Evolutionary conservation across 2,888 invertebrate genomes (phyloP).

Genomic region (Rhagonycha fulva): DNA sequence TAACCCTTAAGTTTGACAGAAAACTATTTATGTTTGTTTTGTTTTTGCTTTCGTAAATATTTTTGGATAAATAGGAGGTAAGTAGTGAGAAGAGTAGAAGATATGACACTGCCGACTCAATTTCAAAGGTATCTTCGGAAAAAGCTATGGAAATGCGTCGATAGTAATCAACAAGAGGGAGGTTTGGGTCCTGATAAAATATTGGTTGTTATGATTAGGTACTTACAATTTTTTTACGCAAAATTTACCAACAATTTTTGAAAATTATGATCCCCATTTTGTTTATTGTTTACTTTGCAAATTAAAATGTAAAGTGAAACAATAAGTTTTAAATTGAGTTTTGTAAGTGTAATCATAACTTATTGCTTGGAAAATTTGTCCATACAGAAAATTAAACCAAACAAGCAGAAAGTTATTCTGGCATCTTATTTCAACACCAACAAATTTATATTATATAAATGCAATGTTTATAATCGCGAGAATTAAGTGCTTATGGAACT

Average conservation of each 20-base stretch:
- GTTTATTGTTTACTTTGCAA: neutral
- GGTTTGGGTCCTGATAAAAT: conserved; percentile 19
- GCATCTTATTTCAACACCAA: neutral
- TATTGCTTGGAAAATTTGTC: conserved; percentile 5
- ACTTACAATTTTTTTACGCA: conserved; percentile 15
- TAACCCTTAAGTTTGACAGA: conserved; percentile 38
- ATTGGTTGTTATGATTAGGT: conserved; percentile 26
- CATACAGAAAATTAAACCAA: conserved; percentile 6
- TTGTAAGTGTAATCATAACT: conserved; percentile 1
- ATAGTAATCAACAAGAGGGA: conserved; percentile 23
- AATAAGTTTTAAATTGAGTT: neutral
- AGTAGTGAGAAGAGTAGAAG: conserved; percentile 43
- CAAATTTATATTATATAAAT: neutral
- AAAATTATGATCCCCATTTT: neutral
- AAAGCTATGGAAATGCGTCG: conserved; percentile 29
- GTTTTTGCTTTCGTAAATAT: conserved; percentile 54
- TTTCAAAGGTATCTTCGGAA: conserved; percentile 31
- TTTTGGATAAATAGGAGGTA: conserved; percentile 58
- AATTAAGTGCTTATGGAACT: neutral
- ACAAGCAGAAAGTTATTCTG: conserved; percentile 3
- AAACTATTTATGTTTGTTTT: conserved; percentile 59
- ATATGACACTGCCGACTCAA: conserved; percentile 29
- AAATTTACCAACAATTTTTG: neutral
- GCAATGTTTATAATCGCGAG: neutral
- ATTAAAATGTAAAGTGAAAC: neutral